Evolutionary conservation across 2,888 invertebrate genomes (phyloP).

Genomic region (Tinea semifulvella): DNA sequence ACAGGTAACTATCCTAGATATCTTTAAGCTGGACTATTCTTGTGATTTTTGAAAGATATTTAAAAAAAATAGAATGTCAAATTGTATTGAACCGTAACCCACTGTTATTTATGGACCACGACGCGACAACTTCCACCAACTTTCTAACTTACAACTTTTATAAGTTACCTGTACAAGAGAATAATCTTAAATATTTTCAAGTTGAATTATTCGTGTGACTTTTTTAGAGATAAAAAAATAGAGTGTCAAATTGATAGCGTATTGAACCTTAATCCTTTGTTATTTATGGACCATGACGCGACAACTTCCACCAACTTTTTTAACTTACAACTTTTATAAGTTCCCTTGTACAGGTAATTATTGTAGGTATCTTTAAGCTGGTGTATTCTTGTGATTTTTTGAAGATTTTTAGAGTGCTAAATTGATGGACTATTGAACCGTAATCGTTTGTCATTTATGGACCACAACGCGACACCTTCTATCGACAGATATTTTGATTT

Average conservation of each 20-base stretch:
- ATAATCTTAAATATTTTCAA: not conserved
- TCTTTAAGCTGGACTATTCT: not conserved
- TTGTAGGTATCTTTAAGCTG: not conserved
- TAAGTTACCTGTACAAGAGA: not conserved
- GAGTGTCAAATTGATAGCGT: too few relatives aligned
- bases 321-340: conserved; percentile 6
- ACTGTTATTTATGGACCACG: too few relatives aligned
- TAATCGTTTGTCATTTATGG: too few relatives aligned
- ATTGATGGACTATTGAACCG: too few relatives aligned
- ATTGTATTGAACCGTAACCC: too few relatives aligned
- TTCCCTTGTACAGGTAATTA: conserved; percentile 4
- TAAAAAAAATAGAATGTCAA: too few relatives aligned
- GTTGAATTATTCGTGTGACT: not conserved
- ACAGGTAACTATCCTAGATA: not conserved
- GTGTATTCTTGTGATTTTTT: not conserved
- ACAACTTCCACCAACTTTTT: not conserved
- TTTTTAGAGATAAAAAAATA: too few relatives aligned
- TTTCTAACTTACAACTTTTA: conserved; percentile 4
- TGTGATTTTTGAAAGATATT: too few relatives aligned
- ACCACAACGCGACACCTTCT: too few relatives aligned
- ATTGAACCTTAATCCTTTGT: not conserved
- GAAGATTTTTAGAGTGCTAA: too few relatives aligned
- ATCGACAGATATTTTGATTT: too few relatives aligned
- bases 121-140: too few relatives aligned
- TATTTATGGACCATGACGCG: conserved; percentile 8